These are phyloP conservation scores for Phrynocephalus versicolor DNA, from an alignment of 2,113 vertebrate genomes.

Conservation along the genomic window DNA sequence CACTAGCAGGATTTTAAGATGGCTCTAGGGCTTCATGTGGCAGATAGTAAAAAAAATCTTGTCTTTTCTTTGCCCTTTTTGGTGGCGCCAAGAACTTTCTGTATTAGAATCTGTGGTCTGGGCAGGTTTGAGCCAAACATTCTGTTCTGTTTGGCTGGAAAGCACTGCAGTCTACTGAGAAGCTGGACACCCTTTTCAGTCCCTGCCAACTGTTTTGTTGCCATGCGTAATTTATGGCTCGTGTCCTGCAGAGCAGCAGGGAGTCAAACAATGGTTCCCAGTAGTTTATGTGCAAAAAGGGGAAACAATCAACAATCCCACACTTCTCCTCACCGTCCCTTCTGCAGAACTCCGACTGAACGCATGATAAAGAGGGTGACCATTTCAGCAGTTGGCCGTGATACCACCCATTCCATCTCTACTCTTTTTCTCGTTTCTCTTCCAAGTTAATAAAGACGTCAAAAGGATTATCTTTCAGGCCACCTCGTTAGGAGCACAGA, in stretches of 20 bases:
- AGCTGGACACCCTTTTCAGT: slow-evolving; percentile 55
- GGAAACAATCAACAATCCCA: slow-evolving; percentile 47
- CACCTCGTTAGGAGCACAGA: background rate
- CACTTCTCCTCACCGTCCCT: slow-evolving; percentile 16
- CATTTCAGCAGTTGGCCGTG: background rate
- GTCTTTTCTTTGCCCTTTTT: background rate
- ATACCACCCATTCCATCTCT: background rate
- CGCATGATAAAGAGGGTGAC: background rate
- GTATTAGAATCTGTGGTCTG: slow-evolving; percentile 18
- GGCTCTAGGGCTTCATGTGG: background rate
- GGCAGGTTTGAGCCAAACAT: slow-evolving; percentile 56
- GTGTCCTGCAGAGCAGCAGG: slow-evolving; percentile 55
- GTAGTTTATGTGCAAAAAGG: slow-evolving; percentile 58
- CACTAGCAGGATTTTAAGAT: slow-evolving; percentile 32
- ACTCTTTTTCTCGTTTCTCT: slow-evolving; percentile 19
- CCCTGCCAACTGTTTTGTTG: slow-evolving; percentile 62
- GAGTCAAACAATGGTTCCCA: slow-evolving; percentile 58
- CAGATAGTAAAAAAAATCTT: background rate
- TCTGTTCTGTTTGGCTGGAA: slow-evolving; percentile 53
- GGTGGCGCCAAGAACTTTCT: background rate
- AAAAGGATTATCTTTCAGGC: background rate
- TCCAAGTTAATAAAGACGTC: background rate
- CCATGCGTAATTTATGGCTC: slow-evolving; percentile 62
- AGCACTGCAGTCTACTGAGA: slow-evolving; percentile 60
- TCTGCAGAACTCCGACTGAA: background rate